Conservation (phyloP, 2,888 invertebrate genomes). For the Scaptomyza flava region DNA sequence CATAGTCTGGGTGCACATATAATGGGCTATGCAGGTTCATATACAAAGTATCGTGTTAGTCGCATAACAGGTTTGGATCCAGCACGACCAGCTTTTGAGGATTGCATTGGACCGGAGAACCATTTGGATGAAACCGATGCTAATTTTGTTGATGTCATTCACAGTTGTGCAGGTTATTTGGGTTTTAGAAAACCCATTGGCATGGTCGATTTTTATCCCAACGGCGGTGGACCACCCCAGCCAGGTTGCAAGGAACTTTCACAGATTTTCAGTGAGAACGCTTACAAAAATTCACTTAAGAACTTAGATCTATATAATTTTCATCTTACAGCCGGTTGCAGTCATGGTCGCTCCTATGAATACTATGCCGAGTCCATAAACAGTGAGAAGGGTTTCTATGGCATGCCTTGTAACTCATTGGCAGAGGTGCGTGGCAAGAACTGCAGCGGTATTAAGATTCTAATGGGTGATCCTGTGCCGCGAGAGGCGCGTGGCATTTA, state of each 20-base stretch:
- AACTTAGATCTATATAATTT: background rate
- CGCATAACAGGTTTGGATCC: slow-evolving; percentile 90
- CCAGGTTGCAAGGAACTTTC: slow-evolving; percentile 87
- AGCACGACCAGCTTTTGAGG: slow-evolving; percentile 85
- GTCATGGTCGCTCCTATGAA: slow-evolving; percentile 88
- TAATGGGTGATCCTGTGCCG: slow-evolving; percentile 87
- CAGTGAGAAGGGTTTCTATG: slow-evolving; percentile 85
- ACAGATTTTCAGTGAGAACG: slow-evolving; percentile 82
- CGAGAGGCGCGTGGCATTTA: slow-evolving; percentile 86
- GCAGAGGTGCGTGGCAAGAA: slow-evolving; percentile 73
- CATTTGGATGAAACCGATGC: slow-evolving; percentile 88
- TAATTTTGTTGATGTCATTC: slow-evolving; percentile 90
- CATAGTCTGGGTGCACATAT: slow-evolving; percentile 88
- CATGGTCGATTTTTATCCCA: slow-evolving; percentile 91
- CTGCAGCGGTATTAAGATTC: slow-evolving; percentile 80
- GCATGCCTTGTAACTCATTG: slow-evolving; percentile 86
- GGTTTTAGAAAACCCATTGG: slow-evolving; percentile 87
- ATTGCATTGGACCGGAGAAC: slow-evolving; percentile 83
- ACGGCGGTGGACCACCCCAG: slow-evolving; percentile 88
- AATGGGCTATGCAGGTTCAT: slow-evolving; percentile 86
- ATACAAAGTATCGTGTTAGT: slow-evolving; percentile 84
- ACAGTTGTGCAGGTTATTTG: slow-evolving; percentile 88
- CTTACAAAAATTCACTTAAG: background rate
- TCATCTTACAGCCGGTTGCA: slow-evolving; percentile 86
- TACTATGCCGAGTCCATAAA: slow-evolving; percentile 88